Evolutionary conservation across 2,888 invertebrate genomes (phyloP), one percentile per base, ranked within the genome.

Genomic region (Scaptomyza caliginosa): DNA sequence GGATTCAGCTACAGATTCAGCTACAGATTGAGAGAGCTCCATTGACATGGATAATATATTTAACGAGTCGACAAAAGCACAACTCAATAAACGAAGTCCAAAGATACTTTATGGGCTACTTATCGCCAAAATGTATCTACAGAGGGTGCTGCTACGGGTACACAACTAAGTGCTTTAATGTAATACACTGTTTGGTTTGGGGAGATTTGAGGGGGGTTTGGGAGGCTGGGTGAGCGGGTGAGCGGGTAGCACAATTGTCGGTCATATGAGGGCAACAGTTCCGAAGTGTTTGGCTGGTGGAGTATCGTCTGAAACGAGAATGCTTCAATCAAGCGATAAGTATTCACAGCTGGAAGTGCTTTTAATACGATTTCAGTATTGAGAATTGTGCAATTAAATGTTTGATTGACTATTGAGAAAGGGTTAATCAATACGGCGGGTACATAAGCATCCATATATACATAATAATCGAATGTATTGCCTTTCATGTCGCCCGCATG

Each of bases 101-200:
- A 69, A 71, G 77, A 79, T 75, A 79, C 73, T 82, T 85, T 77
- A 83, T 82, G 72, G 72, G 60, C 56, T 65, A 76, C 77, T 74
- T 79, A 82, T 73, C 76, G 76, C 62, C 73, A 60, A 66, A 63
- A 58, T 65, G 55, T 59, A 65, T 69, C 66, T 56, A 32, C 48
- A 17, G 51, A 40, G 74, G 46, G 60, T 73, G 74, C 58, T 52
- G 68, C 50, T 36, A 26, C 57, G 56, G 36, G 36, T 42, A 51
- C 63, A 24, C 43, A 19, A 17, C 43, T 16, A 51, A 50, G 57
- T 62, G 48, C 36, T 63, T 63, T 63, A 65, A 62, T 65, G 51
- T 43, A 58, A 40, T 58, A 23, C 23, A 17, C 21, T 55, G 34
- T 4, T 4, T 21, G 10, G 26, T 21, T 4, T 4, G 5, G 7